Conservation (phyloP, 1,140 invertebrate species). For the Caenorhabditis brenneri region DNA sequence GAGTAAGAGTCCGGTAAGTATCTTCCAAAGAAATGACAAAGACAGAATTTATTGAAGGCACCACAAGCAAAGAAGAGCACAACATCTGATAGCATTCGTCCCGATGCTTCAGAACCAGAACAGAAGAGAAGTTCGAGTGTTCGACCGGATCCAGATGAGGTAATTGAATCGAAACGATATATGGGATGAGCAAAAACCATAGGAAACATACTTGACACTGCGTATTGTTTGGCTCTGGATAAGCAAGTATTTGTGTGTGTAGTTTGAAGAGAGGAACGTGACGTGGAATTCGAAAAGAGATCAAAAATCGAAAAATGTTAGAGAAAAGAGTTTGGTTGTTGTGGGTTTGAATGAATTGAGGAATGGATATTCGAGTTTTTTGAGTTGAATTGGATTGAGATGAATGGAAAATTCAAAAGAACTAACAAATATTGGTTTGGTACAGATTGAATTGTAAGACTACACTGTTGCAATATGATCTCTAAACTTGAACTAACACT, state of each 20-base stretch:
- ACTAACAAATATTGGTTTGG: neutral
- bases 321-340: neutral
- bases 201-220: neutral
- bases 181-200: neutral
- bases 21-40: neutral
- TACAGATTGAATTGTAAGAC: neutral
- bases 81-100: neutral
- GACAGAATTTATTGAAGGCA: neutral
- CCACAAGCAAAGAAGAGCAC: constrained; percentile 20
- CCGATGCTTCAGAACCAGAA: neutral
- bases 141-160: constrained; percentile 34
- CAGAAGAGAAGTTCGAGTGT: constrained; percentile 18
- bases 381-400: neutral
- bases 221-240: neutral
- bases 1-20: constrained; percentile 45
- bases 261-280: constrained; percentile 6
- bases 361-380: neutral
- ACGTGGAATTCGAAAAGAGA: neutral
- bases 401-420: neutral
- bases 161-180: neutral
- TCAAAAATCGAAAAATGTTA: neutral
- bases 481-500: neutral
- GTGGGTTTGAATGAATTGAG: too few relatives aligned
- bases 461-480: neutral
- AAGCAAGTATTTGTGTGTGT: neutral